Evolutionary conservation across 2,888 invertebrate species (phyloP).

Genomic region (Agapetus fuscipes): DNA sequence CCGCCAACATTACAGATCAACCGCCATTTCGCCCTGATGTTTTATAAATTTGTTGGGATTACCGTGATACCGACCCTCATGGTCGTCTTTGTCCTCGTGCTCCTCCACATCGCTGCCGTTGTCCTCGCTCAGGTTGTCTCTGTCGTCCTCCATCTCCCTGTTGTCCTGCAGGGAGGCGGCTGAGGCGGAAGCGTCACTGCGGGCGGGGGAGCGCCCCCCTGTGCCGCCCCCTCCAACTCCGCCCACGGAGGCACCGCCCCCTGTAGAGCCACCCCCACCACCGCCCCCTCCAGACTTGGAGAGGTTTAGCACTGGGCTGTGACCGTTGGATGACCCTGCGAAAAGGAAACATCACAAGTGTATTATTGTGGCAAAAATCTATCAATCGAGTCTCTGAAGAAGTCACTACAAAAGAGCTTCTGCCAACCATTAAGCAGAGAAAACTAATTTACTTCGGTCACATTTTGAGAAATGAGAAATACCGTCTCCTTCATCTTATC

Average conservation of each 20-base stretch:
- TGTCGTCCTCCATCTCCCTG: constrained; percentile 59
- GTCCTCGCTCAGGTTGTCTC: constrained; percentile 73
- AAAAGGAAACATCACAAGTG: constrained; percentile 24
- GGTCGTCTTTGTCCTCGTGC: constrained; percentile 72
- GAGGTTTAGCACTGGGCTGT: constrained; percentile 86
- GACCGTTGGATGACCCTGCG: constrained; percentile 76
- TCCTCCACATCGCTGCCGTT: constrained; percentile 82
- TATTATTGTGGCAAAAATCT: no score
- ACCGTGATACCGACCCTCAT: constrained; percentile 53
- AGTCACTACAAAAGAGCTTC: no score
- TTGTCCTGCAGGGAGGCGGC: constrained; percentile 39
- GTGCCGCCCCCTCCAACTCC: constrained; percentile 38
- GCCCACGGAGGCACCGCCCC: constrained; percentile 37
- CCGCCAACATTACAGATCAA: no score
- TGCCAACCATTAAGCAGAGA: no score
- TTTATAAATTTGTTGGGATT: no score
- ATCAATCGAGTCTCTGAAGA: neutral
- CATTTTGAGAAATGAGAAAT: no score
- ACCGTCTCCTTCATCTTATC: no score
- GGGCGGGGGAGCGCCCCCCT: constrained; percentile 41
- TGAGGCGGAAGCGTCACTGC: constrained; percentile 49
- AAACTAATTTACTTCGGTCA: no score
- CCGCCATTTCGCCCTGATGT: no score
- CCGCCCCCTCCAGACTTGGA: constrained; percentile 80
- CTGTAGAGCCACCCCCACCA: constrained; percentile 49